Conservation (phyloP, 2,888 invertebrate genomes). For the Spilarctia lutea region DNA sequence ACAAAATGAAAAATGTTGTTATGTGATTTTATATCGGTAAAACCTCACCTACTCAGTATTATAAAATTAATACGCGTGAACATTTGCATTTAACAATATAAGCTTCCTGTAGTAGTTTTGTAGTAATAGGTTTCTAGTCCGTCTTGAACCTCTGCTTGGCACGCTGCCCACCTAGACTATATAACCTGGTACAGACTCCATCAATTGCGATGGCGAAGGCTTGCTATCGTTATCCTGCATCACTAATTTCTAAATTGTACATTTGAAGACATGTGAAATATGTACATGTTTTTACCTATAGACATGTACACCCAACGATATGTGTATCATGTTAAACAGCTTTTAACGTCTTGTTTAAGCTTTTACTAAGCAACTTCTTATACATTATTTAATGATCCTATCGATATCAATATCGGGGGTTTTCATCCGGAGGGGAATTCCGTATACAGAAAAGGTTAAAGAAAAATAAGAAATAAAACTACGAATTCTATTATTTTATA, state of each 20-base stretch:
- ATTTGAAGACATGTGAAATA: background rate
- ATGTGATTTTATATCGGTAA: background rate
- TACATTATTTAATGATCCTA: too few species aligned
- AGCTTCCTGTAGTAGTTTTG: constrained; percentile 20
- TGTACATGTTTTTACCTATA: background rate
- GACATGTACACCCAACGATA: too few species aligned
- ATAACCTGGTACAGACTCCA: constrained; percentile 43
- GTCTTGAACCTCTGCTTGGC: constrained; percentile 46
- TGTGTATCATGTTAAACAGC: too few species aligned
- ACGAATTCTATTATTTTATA: too few species aligned
- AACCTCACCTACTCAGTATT: background rate
- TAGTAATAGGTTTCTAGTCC: constrained; percentile 46
- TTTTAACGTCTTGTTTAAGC: too few species aligned
- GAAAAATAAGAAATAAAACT: too few species aligned
- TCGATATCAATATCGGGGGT: too few species aligned
- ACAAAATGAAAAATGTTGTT: background rate
- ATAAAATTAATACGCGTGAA: background rate
- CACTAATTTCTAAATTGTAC: constrained; percentile 31
- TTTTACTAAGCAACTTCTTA: background rate
- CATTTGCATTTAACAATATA: constrained; percentile 46
- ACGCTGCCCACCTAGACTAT: constrained; percentile 40
- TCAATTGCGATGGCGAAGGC: constrained; percentile 50
- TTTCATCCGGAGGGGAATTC: too few species aligned
- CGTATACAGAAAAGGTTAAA: too few species aligned
- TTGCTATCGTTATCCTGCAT: constrained; percentile 46